A percentile compares a stretch with the other conserved stretches of the same genome.
Conservation (phyloP, 2,113 vertebrate species). For the Noturus placidus region DNA sequence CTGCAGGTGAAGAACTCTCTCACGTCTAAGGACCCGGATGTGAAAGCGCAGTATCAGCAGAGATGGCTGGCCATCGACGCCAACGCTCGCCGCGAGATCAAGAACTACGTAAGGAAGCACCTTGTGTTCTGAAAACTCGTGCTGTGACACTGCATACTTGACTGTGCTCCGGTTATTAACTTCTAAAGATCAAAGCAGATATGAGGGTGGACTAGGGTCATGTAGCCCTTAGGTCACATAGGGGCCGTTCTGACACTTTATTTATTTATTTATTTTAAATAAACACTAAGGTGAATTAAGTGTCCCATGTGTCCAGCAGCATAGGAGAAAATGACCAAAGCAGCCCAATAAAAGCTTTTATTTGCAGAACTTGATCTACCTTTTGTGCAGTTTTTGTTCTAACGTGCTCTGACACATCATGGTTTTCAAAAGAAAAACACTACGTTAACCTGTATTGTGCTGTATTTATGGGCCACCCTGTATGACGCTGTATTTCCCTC, state of each 20-base stretch:
- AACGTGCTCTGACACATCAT: neutral
- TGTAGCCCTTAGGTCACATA: no score
- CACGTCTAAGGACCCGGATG: slow-evolving; percentile 95
- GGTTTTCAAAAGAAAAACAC: neutral
- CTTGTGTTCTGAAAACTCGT: neutral
- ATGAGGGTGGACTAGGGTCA: no score
- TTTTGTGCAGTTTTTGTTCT: neutral
- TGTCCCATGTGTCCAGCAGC: neutral
- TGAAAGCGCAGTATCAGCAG: slow-evolving; percentile 94
- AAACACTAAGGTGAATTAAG: no score
- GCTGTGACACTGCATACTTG: neutral
- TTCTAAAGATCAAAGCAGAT: no score
- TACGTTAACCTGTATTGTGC: neutral
- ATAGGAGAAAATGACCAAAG: neutral
- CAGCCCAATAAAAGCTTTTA: neutral
- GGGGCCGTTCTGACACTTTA: no score
- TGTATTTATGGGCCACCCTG: neutral
- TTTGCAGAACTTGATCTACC: neutral
- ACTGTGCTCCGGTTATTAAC: neutral
- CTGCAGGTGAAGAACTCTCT: slow-evolving; percentile 98
- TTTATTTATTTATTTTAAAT: no score
- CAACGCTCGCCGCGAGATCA: slow-evolving; percentile 91
- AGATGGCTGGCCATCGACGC: slow-evolving; percentile 95
- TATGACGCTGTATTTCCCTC: neutral
- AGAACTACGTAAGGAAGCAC: slow-evolving; percentile 85